These are phyloP conservation scores for Clusia tigrina DNA, from an alignment of 2,888 invertebrate genomes.

Conservation along the genomic window DNA sequence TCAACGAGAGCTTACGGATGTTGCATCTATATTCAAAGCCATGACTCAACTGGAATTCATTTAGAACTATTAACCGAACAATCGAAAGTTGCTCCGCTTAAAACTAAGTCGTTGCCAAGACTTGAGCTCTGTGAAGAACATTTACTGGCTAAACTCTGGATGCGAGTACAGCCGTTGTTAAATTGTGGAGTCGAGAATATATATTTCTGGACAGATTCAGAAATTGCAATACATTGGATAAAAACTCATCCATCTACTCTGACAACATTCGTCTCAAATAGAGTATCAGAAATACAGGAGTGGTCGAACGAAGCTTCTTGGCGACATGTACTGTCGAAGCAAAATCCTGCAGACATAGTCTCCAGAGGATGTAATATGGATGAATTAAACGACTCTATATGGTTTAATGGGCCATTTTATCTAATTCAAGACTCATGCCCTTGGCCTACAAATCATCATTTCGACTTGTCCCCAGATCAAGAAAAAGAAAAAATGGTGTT, in stretches of 20 bases:
- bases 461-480: too few species aligned
- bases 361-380: too few species aligned
- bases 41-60: background rate
- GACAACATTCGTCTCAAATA: background rate
- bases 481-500: too few species aligned
- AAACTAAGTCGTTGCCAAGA: background rate
- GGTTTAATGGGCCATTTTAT: too few species aligned
- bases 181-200: background rate
- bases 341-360: too few species aligned
- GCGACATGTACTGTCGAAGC: too few species aligned
- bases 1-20: background rate
- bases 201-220: background rate
- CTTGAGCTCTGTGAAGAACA: background rate
- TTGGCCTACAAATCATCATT: too few species aligned
- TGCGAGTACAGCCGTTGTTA: background rate
- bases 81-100: conserved; percentile 1
- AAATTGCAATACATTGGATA: background rate
- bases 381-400: too few species aligned
- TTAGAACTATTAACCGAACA: background rate
- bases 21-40: background rate
- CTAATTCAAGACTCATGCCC: background rate
- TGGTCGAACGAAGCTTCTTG: too few species aligned
- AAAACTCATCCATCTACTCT: background rate
- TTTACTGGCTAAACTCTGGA: background rate
- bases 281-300: conserved; percentile 3